Evolutionary conservation across 2,888 invertebrate species (phyloP), one percentile per base, ranked within the genome.

Genomic region (Tenthredo scrophulariae): DNA sequence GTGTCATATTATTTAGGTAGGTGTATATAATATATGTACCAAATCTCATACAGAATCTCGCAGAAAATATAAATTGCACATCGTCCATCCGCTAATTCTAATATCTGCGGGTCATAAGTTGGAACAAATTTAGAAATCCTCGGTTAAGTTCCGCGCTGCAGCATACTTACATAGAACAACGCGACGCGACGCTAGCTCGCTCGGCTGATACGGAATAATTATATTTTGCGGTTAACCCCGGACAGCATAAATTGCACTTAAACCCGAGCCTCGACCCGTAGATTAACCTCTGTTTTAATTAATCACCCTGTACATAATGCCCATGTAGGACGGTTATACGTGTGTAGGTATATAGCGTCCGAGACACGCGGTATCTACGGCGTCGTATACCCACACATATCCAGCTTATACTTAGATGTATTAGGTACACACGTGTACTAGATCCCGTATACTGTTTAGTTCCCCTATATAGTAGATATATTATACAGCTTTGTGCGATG

Each of bases 271-370:
- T 85, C 89, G 90, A 91, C 89, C 91, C 89, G 88, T 89, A 89
- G 89, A 91, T 91, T 91, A 91, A 91, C 89, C 91, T 89, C 89
- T 87, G 88, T 89, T 91, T 91, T 91, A 92, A 92, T 92, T 92
- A 91, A 91, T 91, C 90, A 90, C 90, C 90, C 87, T 67, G 86
- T 86, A 86, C 74, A 86, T 85, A 84, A 84, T 70, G 83, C 72
- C 77, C 67, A 46, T 22, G 65, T 46, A 46, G 62, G 33, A 67
- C 13, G 22, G 43, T 26, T 10, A 46, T 29, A 67, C 33, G 33
- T 67, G 37, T 58, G 37, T 40, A 62, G 10, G 9, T 79, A n/a
- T 58, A 80, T 72, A 86, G 85, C 74, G 46, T 15, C 80, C 79
- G 86, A 83, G 77, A 22, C 67, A 77, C 79, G 50, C 84, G 85